Evolutionary conservation across 2,113 vertebrate genomes (phyloP).

Genomic region (Parus major): DNA sequence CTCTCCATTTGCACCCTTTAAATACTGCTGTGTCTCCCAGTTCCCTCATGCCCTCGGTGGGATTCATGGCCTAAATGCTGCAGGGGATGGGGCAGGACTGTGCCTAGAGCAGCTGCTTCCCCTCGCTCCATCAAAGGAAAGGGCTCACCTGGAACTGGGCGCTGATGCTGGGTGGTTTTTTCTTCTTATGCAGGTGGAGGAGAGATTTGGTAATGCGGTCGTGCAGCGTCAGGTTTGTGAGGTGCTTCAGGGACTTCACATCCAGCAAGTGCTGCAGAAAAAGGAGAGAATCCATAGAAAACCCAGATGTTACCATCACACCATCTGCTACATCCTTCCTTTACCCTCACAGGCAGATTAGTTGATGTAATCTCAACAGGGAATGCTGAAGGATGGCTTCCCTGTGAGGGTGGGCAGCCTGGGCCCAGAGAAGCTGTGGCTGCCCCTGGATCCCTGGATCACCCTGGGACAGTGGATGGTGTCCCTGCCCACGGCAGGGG

Average conservation of each 20-base stretch:
- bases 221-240: constrained; percentile 90
- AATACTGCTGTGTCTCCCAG: not conserved
- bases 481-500: not conserved
- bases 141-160: constrained; percentile 94
- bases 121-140: not conserved
- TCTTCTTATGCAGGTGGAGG: constrained; percentile 98
- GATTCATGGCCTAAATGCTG: fast-evolving
- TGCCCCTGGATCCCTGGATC: not conserved
- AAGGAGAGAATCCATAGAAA: not conserved
- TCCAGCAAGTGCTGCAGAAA: constrained; percentile 88
- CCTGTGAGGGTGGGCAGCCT: not conserved
- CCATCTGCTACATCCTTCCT: not conserved
- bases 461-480: fast-evolving
- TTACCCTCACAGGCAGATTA: not conserved
- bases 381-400: not conserved
- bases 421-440: not conserved
- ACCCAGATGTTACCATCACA: not conserved
- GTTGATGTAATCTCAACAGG: not conserved
- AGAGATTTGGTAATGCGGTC: constrained; percentile 98
- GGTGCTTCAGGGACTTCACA: constrained; percentile 94
- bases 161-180: constrained; percentile 97
- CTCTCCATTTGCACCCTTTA: not conserved
- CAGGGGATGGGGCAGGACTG: not conserved
- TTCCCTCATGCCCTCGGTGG: not conserved
- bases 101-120: not conserved